Conservation (phyloP, 2,797 vertebrate species). For the Gallinago solitaria region DNA sequence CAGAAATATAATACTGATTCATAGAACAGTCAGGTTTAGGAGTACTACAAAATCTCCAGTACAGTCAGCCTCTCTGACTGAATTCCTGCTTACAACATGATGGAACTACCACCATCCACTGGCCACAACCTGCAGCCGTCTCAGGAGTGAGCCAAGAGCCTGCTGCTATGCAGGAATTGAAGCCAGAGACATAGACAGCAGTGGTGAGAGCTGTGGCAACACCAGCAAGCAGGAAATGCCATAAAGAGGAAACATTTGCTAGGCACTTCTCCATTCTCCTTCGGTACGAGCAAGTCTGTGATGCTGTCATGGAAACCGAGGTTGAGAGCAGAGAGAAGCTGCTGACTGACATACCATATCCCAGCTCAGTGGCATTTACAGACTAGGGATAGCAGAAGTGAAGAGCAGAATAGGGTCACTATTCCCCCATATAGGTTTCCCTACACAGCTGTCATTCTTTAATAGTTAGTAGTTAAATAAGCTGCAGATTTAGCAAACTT, state of each 20-base stretch:
- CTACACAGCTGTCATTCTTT: not conserved
- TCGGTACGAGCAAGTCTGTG: not conserved
- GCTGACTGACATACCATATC: not conserved
- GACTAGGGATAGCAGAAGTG: not conserved
- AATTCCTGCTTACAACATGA: not conserved
- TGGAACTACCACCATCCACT: not conserved
- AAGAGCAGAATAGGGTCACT: not conserved
- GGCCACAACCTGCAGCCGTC: not conserved
- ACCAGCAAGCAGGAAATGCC: not conserved
- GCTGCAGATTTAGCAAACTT: not conserved
- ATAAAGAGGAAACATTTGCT: constrained; percentile 7
- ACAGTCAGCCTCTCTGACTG: not conserved
- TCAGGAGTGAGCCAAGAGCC: not conserved
- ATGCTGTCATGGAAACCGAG: not conserved
- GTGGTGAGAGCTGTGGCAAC: not conserved
- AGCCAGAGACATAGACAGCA: not conserved
- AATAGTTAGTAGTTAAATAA: not conserved
- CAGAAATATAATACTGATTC: not conserved
- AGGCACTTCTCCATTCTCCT: not conserved
- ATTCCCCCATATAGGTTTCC: not conserved
- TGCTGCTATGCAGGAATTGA: not conserved
- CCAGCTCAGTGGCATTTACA: not conserved
- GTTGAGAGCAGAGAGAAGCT: not conserved
- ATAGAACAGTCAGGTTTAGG: not conserved
- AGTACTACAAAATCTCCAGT: not conserved